Percentiles rank a stretch among this genome's conserved stretches.
Conservation (phyloP, 2,888 invertebrate genomes). For the Drosophila pegasa region DNA sequence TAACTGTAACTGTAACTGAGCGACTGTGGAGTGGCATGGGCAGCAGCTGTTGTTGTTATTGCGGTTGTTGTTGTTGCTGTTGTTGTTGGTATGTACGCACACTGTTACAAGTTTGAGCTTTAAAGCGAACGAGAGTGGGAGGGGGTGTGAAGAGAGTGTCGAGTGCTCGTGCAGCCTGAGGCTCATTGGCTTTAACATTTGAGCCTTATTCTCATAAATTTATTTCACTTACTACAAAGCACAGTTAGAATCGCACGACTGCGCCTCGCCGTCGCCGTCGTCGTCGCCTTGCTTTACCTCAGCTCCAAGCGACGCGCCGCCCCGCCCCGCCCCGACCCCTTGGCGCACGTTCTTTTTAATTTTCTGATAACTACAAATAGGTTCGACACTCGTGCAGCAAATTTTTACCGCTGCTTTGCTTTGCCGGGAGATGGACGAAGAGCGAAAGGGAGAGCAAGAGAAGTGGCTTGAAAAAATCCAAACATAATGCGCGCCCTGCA, state of each 20-base stretch:
- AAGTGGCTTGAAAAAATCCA: constrained; percentile 41
- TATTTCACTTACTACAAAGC: constrained; percentile 68
- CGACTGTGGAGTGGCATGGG: not conserved
- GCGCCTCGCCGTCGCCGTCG: constrained; percentile 33
- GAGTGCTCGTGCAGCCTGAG: constrained; percentile 16
- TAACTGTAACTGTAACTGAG: constrained; percentile 16
- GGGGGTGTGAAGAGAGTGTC: not conserved
- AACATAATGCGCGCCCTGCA: constrained; percentile 67
- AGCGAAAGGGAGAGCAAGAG: not conserved
- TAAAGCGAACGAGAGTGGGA: constrained; percentile 3
- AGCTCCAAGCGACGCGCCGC: not conserved
- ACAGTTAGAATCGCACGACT: constrained; percentile 75
- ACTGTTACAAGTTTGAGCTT: constrained; percentile 14
- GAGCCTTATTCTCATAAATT: constrained; percentile 60
- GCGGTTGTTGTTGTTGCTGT: not conserved
- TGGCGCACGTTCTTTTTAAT: constrained; percentile 72
- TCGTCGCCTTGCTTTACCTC: constrained; percentile 12
- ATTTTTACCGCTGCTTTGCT: constrained; percentile 67
- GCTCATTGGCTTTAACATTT: constrained; percentile 46
- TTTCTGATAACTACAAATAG: constrained; percentile 81
- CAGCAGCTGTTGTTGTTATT: not conserved
- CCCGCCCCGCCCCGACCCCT: not conserved
- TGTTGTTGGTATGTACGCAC: constrained; percentile 22
- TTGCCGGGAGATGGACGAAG: not conserved
- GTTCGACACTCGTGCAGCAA: constrained; percentile 79